Conservation (phyloP, 1,140 invertebrate species). For the Drosophila ananassae region DNA sequence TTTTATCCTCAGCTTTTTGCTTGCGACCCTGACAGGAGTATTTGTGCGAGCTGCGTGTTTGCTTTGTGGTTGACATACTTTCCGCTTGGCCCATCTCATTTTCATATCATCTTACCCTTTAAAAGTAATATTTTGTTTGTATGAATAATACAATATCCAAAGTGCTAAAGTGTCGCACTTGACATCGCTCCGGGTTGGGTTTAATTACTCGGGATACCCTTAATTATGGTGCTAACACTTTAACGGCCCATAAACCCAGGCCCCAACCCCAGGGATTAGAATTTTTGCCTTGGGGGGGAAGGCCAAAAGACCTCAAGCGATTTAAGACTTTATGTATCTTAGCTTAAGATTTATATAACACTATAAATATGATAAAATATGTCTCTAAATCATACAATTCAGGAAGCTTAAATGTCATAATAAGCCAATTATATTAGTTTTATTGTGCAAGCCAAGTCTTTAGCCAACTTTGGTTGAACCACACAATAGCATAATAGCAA, state of each 20-base stretch:
- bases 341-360: background rate
- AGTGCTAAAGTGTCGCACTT: slow-evolving; percentile 16
- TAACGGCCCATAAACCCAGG: slow-evolving; percentile 21
- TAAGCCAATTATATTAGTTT: background rate
- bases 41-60: slow-evolving; percentile 26
- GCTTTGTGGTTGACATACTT: slow-evolving; percentile 58
- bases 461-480: background rate
- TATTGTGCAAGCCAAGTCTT: background rate
- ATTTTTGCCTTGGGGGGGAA: slow-evolving; percentile 1
- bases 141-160: background rate
- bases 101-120: slow-evolving; percentile 41
- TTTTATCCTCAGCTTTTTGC: slow-evolving; percentile 28
- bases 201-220: slow-evolving; percentile 19
- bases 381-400: too few species aligned
- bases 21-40: slow-evolving; percentile 56
- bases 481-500: slow-evolving; percentile 1
- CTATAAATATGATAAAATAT: too few species aligned
- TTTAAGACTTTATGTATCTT: background rate
- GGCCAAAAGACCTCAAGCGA: background rate
- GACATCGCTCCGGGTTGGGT: slow-evolving; percentile 1
- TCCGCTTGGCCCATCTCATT: slow-evolving; percentile 37
- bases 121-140: background rate
- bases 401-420: too few species aligned
- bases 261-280: background rate
- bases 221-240: slow-evolving; percentile 31